phyloP scores from a whole-genome alignment of 2,113 vertebrate species.

The Mionectes macconnelli region DNA sequence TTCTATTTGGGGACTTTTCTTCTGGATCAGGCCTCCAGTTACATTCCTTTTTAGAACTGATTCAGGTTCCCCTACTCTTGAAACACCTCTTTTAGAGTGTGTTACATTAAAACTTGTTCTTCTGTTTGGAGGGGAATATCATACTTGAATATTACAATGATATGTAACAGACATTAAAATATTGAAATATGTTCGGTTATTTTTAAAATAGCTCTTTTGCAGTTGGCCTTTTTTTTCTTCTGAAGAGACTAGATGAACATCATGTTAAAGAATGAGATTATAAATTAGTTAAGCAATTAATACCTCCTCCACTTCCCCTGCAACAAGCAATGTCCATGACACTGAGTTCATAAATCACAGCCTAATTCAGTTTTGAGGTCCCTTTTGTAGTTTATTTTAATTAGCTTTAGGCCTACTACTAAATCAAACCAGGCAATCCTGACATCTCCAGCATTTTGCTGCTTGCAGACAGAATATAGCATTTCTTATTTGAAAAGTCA shows the following conservation, averaged over 20 bases:
- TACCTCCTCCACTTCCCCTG: slow-evolving; percentile 29
- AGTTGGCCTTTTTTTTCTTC: not conserved
- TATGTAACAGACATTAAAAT: not conserved
- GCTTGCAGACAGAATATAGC: not conserved
- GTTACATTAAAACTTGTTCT: not conserved
- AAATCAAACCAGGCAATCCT: not conserved
- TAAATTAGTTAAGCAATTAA: slow-evolving; percentile 39
- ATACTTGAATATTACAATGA: not conserved
- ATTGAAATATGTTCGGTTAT: not conserved
- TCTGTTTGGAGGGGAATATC: not conserved
- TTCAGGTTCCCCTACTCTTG: not conserved
- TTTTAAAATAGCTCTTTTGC: not conserved
- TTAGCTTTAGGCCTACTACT: slow-evolving; percentile 35
- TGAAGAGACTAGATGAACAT: not conserved
- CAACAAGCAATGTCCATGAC: slow-evolving; percentile 8
- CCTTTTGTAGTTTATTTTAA: slow-evolving; percentile 55
- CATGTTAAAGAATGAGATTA: slow-evolving; percentile 33
- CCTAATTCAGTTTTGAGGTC: slow-evolving; percentile 51
- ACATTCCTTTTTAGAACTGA: not conserved
- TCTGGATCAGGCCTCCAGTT: not conserved
- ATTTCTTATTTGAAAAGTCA: slow-evolving; percentile 11
- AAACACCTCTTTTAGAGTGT: not conserved
- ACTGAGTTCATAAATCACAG: slow-evolving; percentile 51
- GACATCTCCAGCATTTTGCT: not conserved
- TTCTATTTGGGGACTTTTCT: not conserved